These are phyloP conservation scores for Percina caprodes DNA, from an alignment of 2,113 vertebrate genomes.

Conservation along the genomic window DNA sequence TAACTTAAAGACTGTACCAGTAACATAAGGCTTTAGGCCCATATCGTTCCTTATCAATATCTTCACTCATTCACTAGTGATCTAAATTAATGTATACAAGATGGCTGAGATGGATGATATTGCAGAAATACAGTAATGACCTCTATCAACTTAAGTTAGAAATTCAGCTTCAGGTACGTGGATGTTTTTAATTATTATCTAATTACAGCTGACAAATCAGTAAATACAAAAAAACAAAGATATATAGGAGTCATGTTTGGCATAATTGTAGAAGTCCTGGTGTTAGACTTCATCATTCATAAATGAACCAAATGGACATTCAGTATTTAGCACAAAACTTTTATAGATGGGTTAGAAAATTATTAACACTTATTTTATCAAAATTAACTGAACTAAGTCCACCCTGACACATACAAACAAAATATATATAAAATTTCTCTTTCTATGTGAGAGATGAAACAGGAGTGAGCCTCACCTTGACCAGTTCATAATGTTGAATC, in stretches of 20 bases:
- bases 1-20: slow-evolving; percentile 5
- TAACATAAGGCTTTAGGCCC: slow-evolving; percentile 5
- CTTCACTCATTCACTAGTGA: slow-evolving; percentile 24
- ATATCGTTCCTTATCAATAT: slow-evolving; percentile 30
- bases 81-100: slow-evolving; percentile 29
- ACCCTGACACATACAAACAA: neutral
- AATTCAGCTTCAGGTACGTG: slow-evolving; percentile 9
- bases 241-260: neutral
- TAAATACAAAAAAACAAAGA: slow-evolving; percentile 20
- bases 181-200: slow-evolving; percentile 11
- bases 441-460: neutral
- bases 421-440: neutral
- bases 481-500: slow-evolving; percentile 95
- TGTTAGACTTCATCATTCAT: neutral
- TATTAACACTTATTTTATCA: neutral
- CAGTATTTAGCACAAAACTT: neutral
- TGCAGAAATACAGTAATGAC: slow-evolving; percentile 11
- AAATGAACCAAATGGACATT: slow-evolving; percentile 10
- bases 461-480: slow-evolving; percentile 88
- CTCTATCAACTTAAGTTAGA: slow-evolving; percentile 15
- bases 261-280: neutral
- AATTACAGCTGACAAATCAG: slow-evolving; percentile 24
- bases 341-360: neutral
- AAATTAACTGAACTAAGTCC: neutral
- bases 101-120: slow-evolving; percentile 11